Evolutionary conservation across 2,113 vertebrate genomes (phyloP).

Genomic region (Campylomormyrus tamandua): DNA sequence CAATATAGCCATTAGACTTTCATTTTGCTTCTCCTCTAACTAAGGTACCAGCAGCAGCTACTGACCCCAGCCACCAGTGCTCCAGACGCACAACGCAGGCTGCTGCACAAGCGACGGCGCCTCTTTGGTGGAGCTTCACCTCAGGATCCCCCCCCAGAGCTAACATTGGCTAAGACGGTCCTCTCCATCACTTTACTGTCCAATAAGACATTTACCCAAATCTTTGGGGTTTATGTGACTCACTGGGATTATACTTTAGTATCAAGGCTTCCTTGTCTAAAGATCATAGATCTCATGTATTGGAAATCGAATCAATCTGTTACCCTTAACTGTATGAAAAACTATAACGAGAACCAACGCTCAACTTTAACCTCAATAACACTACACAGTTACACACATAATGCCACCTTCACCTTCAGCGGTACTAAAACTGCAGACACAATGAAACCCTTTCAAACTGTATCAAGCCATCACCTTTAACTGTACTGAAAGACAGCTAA

Average conservation of each 20-base stretch:
- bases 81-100: not conserved
- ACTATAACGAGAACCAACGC: not conserved
- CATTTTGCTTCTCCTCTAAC: not conserved
- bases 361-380: not conserved
- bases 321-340: not conserved
- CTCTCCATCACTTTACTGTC: not conserved
- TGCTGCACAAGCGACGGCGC: not conserved
- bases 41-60: not conserved
- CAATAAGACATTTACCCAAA: not conserved
- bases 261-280: not conserved
- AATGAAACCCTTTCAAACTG: not conserved
- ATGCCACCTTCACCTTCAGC: not conserved
- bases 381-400: not conserved
- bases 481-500: not conserved
- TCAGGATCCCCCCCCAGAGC: not conserved
- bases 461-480: not conserved
- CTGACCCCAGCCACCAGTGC: not conserved
- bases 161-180: not conserved
- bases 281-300: not conserved
- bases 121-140: not conserved
- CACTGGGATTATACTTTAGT: not conserved
- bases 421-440: not conserved
- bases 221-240: not conserved
- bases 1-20: not conserved
- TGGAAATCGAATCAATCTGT: not conserved